A percentile compares a stretch with the other conserved stretches of the same genome.
These are phyloP conservation scores for Elmis aenea DNA, from an alignment of 2,888 invertebrate species.

Conservation along the genomic window DNA sequence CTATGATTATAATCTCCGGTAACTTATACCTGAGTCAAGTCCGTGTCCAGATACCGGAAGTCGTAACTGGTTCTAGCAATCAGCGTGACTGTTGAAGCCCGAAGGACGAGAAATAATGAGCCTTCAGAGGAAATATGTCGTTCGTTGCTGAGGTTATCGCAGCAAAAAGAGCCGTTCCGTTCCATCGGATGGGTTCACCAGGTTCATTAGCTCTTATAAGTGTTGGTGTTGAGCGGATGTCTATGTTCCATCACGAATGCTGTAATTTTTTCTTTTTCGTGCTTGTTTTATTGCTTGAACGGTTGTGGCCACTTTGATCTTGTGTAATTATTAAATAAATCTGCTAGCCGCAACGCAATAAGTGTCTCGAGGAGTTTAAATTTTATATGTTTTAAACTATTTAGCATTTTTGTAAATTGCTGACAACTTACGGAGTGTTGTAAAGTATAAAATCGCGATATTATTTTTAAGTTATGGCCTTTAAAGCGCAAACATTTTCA, in stretches of 20 bases:
- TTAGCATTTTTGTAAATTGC: too few species aligned
- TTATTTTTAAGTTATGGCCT: too few species aligned
- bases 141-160: conserved; percentile 30
- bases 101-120: conserved; percentile 44
- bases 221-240: conserved; percentile 21
- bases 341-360: too few species aligned
- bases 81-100: conserved; percentile 45
- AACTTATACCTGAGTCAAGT: conserved; percentile 21
- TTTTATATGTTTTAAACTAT: too few species aligned
- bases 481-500: too few species aligned
- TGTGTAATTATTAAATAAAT: too few species aligned
- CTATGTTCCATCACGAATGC: conserved; percentile 18
- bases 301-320: too few species aligned
- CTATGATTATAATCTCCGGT: conserved; percentile 24
- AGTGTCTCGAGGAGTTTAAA: too few species aligned
- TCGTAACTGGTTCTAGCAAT: conserved; percentile 44
- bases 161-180: conserved; percentile 26
- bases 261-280: conserved; percentile 14
- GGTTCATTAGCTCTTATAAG: conserved; percentile 31
- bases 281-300: conserved; percentile 8
- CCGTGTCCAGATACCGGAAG: conserved; percentile 35
- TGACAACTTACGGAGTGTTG: too few species aligned
- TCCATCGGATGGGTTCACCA: conserved; percentile 29
- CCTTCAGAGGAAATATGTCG: conserved; percentile 42
- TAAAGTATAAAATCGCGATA: too few species aligned